Evolutionary conservation across 2,113 vertebrate species (phyloP).

Genomic region (Cygnus atratus): DNA sequence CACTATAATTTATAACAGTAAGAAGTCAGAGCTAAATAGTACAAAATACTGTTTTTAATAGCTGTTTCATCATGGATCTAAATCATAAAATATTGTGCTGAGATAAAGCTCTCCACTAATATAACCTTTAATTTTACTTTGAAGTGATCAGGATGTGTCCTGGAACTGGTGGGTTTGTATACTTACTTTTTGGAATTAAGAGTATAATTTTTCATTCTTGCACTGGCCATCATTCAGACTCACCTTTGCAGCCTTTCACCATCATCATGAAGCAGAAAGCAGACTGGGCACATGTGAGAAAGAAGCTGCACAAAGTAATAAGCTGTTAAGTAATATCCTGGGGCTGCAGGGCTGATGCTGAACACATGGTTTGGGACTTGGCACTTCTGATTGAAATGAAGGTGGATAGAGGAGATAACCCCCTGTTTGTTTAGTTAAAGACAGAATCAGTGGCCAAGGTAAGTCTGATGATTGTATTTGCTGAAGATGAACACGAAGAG

Average conservation of each 20-base stretch:
- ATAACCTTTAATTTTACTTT: neutral
- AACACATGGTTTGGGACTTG: neutral
- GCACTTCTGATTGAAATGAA: neutral
- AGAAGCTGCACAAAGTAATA: neutral
- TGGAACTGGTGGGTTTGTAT: neutral
- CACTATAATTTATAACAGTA: neutral
- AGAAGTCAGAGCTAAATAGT: neutral
- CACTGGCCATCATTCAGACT: neutral
- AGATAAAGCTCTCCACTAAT: neutral
- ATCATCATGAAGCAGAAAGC: neutral
- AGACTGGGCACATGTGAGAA: neutral
- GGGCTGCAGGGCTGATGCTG: neutral
- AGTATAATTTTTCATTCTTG: neutral
- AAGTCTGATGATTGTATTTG: neutral
- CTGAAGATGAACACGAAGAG: neutral
- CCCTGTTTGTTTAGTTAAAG: neutral
- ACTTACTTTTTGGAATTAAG: constrained; percentile 5
- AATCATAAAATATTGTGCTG: neutral
- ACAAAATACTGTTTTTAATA: neutral
- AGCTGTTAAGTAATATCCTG: neutral
- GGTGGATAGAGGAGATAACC: rapidly evolving
- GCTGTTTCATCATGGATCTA: neutral
- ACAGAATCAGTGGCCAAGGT: neutral
- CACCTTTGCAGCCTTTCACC: neutral
- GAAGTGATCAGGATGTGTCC: neutral